Conservation (phyloP, 2,113 vertebrate genomes). For the Cryptomyrus ogoouensis region DNA sequence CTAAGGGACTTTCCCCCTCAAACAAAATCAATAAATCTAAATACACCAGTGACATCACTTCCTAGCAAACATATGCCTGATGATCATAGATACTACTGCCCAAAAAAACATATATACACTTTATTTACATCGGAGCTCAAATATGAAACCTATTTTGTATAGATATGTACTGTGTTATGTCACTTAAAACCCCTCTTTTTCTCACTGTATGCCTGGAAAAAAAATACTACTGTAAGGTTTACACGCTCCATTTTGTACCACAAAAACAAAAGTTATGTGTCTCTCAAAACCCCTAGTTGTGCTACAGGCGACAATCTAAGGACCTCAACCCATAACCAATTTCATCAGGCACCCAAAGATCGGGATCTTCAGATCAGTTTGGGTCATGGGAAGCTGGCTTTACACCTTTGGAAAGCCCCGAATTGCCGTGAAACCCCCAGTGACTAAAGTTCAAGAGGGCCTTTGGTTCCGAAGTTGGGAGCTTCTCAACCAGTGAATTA, state of each 20-base stretch:
- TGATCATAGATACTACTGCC: not conserved
- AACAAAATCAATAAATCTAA: not conserved
- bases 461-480: not conserved
- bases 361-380: not conserved
- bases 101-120: not conserved
- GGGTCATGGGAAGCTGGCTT: not conserved
- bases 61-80: not conserved
- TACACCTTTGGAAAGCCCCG: not conserved
- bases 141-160: not conserved
- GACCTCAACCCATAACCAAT: not conserved
- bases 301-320: not conserved
- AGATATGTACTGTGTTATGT: not conserved
- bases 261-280: not conserved
- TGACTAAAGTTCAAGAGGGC: not conserved
- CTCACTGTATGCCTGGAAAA: not conserved
- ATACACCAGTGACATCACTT: not conserved
- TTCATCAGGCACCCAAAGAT: not conserved
- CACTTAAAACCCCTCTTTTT: not conserved
- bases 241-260: not conserved
- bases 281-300: not conserved
- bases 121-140: not conserved
- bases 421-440: not conserved
- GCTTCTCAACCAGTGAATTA: not conserved
- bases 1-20: not conserved
- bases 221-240: not conserved